A percentile compares a stretch with the other conserved stretches of the same genome.
Conservation (phyloP, 30 jellyfish, hydroid and myxozoan species). For the Sanderia malayensis region DNA sequence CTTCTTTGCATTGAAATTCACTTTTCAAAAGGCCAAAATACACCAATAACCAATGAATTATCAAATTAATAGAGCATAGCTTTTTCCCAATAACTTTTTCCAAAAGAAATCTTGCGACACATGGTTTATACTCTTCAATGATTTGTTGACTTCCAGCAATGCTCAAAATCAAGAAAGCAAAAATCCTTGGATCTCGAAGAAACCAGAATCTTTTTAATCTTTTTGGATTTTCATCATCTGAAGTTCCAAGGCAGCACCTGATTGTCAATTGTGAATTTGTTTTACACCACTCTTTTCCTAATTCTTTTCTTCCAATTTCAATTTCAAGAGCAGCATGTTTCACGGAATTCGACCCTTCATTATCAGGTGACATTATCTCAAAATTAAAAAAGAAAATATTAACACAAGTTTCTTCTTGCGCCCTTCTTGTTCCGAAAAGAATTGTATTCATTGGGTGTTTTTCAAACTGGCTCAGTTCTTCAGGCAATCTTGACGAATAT, state of each 20-base stretch:
- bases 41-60: slow-evolving; percentile 39
- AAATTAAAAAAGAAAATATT: slow-evolving; percentile 5
- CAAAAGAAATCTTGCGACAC: slow-evolving; percentile 15
- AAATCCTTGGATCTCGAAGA: slow-evolving; percentile 17
- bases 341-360: neutral
- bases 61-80: slow-evolving; percentile 2
- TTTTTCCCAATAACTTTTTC: neutral
- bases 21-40: slow-evolving; percentile 33
- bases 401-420: neutral
- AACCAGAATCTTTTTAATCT: slow-evolving; percentile 11
- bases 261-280: neutral
- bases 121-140: neutral
- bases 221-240: neutral
- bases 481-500: neutral
- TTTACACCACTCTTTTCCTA: neutral
- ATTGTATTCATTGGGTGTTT: neutral
- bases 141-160: slow-evolving; percentile 24
- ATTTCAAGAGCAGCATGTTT: neutral
- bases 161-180: slow-evolving; percentile 18
- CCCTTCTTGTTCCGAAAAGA: neutral
- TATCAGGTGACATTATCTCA: neutral
- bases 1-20: slow-evolving; percentile 12
- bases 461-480: neutral
- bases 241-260: neutral
- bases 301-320: neutral